Evolutionary conservation across 2,113 vertebrate species (phyloP).

Genomic region (Haplochromis burtoni): DNA sequence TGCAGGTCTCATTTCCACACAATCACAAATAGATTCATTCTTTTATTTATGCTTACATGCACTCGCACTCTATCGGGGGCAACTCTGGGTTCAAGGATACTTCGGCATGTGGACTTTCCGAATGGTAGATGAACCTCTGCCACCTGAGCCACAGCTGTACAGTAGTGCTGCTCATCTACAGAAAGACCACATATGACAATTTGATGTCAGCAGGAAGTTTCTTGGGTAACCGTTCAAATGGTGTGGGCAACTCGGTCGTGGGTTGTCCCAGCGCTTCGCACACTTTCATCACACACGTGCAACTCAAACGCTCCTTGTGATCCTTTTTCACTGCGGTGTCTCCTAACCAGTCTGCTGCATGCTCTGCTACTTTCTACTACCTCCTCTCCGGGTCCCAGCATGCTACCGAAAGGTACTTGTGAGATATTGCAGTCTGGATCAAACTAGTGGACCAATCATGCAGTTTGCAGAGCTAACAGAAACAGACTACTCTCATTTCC

Average conservation of each 20-base stretch:
- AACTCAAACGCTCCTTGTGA: background rate
- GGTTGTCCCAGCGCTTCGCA: background rate
- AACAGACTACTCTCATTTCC: fast-evolving
- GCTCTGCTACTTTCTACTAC: background rate
- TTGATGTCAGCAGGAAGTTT: background rate
- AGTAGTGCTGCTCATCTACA: background rate
- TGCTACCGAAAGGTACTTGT: background rate
- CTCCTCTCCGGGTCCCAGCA: background rate
- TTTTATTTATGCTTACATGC: background rate
- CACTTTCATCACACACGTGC: background rate
- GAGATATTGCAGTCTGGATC: background rate
- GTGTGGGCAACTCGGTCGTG: fast-evolving
- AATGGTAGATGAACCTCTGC: background rate
- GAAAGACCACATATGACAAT: background rate
- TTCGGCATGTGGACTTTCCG: background rate
- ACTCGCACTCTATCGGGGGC: background rate
- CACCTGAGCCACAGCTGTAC: background rate
- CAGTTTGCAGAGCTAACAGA: background rate
- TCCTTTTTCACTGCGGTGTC: fast-evolving
- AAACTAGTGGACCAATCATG: background rate
- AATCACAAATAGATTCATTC: background rate
- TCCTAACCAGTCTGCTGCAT: background rate
- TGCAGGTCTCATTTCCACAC: background rate
- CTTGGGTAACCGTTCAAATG: background rate
- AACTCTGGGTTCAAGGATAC: background rate